Evolutionary conservation across 2,888 invertebrate genomes (phyloP), one percentile per base, ranked within the genome.

Genomic region (Caenorhabditis macrosperma): DNA sequence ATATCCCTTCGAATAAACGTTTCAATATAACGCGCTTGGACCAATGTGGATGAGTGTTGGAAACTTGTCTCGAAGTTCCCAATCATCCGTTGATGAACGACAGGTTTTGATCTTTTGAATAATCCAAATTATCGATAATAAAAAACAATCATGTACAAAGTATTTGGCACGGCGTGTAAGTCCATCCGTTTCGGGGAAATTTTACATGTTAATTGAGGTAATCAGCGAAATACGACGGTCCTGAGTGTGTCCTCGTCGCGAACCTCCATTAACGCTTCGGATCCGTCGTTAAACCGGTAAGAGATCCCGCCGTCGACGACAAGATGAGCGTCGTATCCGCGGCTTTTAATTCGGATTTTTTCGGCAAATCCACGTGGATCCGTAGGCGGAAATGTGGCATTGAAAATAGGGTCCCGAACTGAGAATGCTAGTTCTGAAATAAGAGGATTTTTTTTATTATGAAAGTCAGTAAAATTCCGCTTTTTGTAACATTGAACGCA

Each of bases 261-360:
- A 28, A 95, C 94, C 91, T 96, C 95, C 20, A 98, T 91, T 17
- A 94, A 91, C 0, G 95, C 96, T 82, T 94, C 93, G 0, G 96
- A 94, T 1, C 98, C 98, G 91, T 96, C 96, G 91, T 97, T 97
- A 92, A 98, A 98, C 0, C 94, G 94, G 90, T 95, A 95, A 0
- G 95, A 95, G 24, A 96, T 94, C 79, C 96, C 96, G 28, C 98
- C 97, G 91, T 99, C 98, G 28, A 99, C 76, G 7, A 85, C 97
- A 20, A 99, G 92, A 90, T 95, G 94, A 15, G 95, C 96, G 91
- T 96, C 95, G 89, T 94, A 94, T 92, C 97, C 98, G 78, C 95
- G 94, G 1, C 96, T 97, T 89, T 85, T 83, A 15, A 87, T 85
- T 22, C 94, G 94, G 28, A 97, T 93, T 59, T 93, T 93, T 24